Conservation (phyloP, 1,140 invertebrate species). For the Trichomalopsis sarcophagae region DNA sequence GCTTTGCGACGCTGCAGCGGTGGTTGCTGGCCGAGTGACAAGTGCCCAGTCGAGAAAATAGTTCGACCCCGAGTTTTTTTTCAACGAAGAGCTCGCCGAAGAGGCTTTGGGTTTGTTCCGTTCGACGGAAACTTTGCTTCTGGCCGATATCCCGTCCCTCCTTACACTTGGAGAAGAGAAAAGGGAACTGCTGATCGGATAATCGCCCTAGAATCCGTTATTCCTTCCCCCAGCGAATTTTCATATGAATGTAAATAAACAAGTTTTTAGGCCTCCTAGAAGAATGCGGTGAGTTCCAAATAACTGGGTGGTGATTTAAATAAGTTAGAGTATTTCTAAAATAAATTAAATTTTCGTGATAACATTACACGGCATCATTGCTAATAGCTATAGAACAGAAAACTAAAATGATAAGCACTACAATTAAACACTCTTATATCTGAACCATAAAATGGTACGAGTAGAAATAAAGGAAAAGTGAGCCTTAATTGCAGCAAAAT, state of each 20-base stretch:
- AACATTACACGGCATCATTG: no score
- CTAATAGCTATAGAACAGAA: no score
- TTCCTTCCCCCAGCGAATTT: neutral
- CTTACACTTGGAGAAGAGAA: neutral
- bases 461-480: no score
- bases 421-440: no score
- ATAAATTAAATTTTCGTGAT: no score
- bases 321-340: no score
- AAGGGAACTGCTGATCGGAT: neutral
- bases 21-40: constrained; percentile 16
- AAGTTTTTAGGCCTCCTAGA: neutral
- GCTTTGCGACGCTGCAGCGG: neutral
- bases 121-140: constrained; percentile 14
- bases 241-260: neutral
- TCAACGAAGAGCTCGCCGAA: neutral
- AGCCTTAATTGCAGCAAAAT: neutral
- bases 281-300: neutral
- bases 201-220: constrained; percentile 2
- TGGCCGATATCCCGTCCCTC: neutral
- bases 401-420: no score
- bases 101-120: constrained; percentile 3
- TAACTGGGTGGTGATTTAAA: no score
- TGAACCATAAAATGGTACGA: no score
- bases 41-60: constrained; percentile 15
- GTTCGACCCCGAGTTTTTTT: constrained; percentile 15